These are phyloP conservation scores for Phoebastria nigripes DNA, from an alignment of 2,797 vertebrate species.

Conservation along the genomic window DNA sequence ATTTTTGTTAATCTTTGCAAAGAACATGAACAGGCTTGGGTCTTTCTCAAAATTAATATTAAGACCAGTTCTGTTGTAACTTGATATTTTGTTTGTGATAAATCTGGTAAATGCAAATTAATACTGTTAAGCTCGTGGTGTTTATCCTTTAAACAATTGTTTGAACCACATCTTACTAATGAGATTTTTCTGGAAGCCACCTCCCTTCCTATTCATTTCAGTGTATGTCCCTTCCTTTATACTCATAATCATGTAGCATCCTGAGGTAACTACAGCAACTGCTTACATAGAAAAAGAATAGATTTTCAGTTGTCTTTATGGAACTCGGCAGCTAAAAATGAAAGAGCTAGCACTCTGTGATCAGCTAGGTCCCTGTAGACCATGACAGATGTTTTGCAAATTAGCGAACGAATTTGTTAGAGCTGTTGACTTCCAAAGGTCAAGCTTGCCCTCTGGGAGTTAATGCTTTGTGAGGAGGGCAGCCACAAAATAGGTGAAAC, in stretches of 20 bases:
- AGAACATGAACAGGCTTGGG: neutral
- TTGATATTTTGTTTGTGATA: neutral
- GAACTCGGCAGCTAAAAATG: neutral
- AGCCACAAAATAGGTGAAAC: neutral
- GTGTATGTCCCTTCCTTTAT: neutral
- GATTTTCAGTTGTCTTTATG: neutral
- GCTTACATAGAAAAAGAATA: neutral
- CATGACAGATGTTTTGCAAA: neutral
- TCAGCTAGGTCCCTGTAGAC: neutral
- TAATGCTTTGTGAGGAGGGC: neutral
- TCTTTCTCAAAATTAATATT: neutral
- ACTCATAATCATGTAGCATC: neutral
- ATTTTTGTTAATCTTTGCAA: neutral
- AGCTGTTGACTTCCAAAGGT: neutral
- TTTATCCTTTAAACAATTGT: conserved; percentile 1
- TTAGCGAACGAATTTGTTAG: neutral
- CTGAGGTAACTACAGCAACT: neutral
- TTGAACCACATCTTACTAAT: conserved; percentile 26
- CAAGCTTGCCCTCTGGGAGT: neutral
- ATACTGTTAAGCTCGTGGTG: neutral
- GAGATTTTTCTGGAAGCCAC: conserved; percentile 14
- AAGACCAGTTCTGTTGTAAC: neutral
- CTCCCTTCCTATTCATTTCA: conserved; percentile 24
- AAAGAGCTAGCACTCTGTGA: neutral
- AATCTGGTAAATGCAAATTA: neutral